Conservation (phyloP, 2,888 invertebrate species). For the Drosophila incognita region DNA sequence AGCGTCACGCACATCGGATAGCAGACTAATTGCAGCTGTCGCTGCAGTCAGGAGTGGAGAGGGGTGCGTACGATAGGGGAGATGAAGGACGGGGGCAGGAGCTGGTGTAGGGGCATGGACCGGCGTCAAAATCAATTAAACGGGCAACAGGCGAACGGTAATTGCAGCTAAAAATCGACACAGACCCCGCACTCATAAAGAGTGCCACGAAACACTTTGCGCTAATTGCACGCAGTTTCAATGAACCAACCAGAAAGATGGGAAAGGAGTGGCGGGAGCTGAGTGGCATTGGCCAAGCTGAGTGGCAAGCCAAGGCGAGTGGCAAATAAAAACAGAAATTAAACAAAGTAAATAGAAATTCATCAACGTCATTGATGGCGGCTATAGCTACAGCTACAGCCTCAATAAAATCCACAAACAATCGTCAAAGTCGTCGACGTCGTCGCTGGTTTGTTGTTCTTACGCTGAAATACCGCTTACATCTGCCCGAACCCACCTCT, state of each 20-base stretch:
- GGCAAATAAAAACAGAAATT: conserved; percentile 80
- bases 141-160: conserved; percentile 74
- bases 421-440: conserved; percentile 40
- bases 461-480: conserved; percentile 14
- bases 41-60: conserved; percentile 2
- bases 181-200: conserved; percentile 51
- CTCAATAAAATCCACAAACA: conserved; percentile 78
- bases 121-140: conserved; percentile 83
- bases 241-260: conserved; percentile 14
- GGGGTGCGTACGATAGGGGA: background rate
- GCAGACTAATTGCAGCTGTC: conserved; percentile 72
- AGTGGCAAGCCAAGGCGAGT: conserved; percentile 70
- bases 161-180: conserved; percentile 76
- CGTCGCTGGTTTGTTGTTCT: conserved; percentile 56
- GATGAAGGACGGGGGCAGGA: background rate
- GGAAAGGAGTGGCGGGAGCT: background rate
- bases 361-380: conserved; percentile 74
- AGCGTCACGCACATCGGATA: conserved; percentile 54
- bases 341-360: conserved; percentile 82
- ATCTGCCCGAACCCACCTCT: conserved; percentile 1
- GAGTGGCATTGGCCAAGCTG: conserved; percentile 18
- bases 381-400: conserved; percentile 21
- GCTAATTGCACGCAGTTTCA: conserved; percentile 77
- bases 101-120: conserved; percentile 31
- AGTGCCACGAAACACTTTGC: conserved; percentile 72